Conservation (phyloP, 2,113 vertebrate species). For the Peromyscus maniculatus region DNA sequence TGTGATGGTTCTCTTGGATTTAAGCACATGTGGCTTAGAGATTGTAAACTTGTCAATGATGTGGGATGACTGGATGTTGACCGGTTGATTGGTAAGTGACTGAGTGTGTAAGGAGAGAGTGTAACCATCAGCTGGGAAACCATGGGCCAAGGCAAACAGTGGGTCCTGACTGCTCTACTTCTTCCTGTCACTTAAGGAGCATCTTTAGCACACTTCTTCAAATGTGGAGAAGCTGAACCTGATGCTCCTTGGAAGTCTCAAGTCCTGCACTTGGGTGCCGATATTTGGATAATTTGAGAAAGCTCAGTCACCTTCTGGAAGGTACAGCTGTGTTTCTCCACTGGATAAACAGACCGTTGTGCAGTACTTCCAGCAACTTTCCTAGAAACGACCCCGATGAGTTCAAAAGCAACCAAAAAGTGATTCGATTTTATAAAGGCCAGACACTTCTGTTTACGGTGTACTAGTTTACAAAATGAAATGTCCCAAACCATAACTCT, state of each 20-base stretch:
- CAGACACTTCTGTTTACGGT: slow-evolving; percentile 44
- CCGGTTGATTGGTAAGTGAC: background rate
- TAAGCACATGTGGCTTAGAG: background rate
- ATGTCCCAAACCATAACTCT: slow-evolving; percentile 29
- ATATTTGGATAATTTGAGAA: slow-evolving; percentile 68
- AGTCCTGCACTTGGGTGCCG: background rate
- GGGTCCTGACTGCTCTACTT: background rate
- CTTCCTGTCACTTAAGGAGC: background rate
- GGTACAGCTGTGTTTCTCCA: slow-evolving; percentile 52
- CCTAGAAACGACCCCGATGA: slow-evolving; percentile 70
- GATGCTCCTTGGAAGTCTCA: slow-evolving; percentile 45
- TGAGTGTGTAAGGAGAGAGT: background rate
- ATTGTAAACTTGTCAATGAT: background rate
- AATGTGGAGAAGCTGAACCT: slow-evolving; percentile 3
- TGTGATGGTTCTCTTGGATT: background rate
- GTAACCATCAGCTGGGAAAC: background rate
- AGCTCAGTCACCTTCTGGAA: slow-evolving; percentile 32
- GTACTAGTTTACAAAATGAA: slow-evolving; percentile 66
- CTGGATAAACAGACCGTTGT: slow-evolving; percentile 60
- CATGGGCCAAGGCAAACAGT: slow-evolving; percentile 11
- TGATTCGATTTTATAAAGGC: slow-evolving; percentile 77
- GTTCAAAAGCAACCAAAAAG: slow-evolving; percentile 72
- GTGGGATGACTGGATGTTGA: background rate
- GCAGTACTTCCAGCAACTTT: slow-evolving; percentile 72
- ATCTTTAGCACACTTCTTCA: background rate